Base-by-base conservation (phyloP, 2,797 vertebrate genomes). In the Propithecus deckenii region DNA sequence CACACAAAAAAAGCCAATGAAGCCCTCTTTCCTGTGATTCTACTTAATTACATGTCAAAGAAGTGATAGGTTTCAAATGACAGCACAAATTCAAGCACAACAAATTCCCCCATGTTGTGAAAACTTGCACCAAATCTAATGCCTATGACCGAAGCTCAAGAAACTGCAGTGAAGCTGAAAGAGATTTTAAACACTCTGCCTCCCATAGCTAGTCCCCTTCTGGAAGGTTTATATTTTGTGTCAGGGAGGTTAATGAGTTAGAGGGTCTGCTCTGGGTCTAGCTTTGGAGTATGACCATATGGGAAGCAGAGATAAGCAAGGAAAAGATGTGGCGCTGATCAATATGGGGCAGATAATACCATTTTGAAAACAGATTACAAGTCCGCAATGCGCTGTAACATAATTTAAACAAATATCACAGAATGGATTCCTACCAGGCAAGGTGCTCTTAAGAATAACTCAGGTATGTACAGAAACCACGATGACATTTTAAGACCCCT, bases 191-290 rank as follows among this genome's bases (percentile, higher is more conserved):
- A 69, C 22, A 32, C 13, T 50, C 52, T 14, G 14, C 30, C 43
- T 85, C 52, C 41, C 48, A 69, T 0, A 48, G 75, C 50, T 5
- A 43, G 48, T 55, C 9, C 35, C 43, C 78, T 81, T 84, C 59
- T 35, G 32, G 79, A 94, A 87, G 79, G 74, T 84, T 72, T 87
- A 20, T 63, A 46, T 72, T 85, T 69, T 38, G 5, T 15, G 80
- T 86, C 95, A 55, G 32, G 35, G 61, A 96, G 86, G 95, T 95
- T 96, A 97, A 96, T 97, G 91, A 97, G 75, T 93, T 91, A 63
- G 63, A 23, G 41, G 41, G 59, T 69, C 71, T 95, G 94, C 80
- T 85, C 48, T 25, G 79, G 63, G 72, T 57, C 78, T 57, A 30
- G 46, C 79, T 92, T 76, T 94, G 84, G 84, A 95, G 46, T 89